phyloP scores from a whole-genome alignment of 2,113 vertebrate genomes.

The Rhadina sibilatrix region DNA sequence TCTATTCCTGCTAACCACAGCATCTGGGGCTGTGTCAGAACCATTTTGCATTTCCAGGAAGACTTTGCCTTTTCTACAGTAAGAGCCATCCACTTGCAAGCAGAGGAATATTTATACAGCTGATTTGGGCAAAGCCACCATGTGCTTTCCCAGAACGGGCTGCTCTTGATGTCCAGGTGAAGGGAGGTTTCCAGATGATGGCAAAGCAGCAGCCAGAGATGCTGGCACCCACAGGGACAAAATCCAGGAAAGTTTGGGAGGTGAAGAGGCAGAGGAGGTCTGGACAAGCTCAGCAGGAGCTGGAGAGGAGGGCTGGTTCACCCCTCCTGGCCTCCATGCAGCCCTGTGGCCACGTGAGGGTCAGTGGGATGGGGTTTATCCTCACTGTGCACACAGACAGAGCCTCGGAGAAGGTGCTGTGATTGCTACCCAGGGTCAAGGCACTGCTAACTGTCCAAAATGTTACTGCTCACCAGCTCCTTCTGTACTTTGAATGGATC shows the following conservation, averaged over 20 bases:
- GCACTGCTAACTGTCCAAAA: background rate
- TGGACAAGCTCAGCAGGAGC: background rate
- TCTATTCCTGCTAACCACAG: constrained; percentile 62
- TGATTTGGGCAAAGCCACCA: constrained; percentile 28
- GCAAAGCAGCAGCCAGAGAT: background rate
- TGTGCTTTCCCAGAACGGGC: constrained; percentile 33
- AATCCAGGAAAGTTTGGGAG: background rate
- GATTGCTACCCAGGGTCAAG: background rate
- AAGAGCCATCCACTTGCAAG: constrained; percentile 25
- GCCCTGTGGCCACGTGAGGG: background rate
- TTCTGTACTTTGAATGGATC: background rate
- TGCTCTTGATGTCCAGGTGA: constrained; percentile 5
- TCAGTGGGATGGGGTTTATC: background rate
- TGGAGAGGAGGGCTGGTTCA: background rate
- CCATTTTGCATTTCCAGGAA: constrained; percentile 50
- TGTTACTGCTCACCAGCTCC: background rate
- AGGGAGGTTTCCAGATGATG: background rate
- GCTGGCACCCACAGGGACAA: background rate
- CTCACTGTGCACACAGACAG: background rate
- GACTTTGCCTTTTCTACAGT: constrained; percentile 39
- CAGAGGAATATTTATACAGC: constrained; percentile 39
- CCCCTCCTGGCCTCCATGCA: background rate
- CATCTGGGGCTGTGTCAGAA: constrained; percentile 61
- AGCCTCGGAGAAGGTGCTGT: background rate
- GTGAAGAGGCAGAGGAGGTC: background rate